Evolutionary conservation across 1,140 invertebrate species (phyloP).

Genomic region (Carcinoscorpius rotundicauda): DNA sequence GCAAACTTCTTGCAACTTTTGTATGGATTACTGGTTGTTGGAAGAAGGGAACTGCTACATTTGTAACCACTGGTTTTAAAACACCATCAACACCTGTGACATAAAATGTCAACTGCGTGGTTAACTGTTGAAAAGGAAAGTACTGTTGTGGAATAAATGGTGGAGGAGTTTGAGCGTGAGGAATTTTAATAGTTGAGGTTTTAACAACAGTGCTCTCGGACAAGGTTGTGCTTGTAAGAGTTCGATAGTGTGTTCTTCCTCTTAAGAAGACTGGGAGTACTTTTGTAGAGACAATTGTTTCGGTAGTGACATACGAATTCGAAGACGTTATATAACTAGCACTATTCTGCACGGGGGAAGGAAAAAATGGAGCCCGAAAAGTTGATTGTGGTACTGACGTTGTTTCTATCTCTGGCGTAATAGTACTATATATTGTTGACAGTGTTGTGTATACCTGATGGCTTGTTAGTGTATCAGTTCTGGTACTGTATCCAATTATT

Average conservation of each 20-base stretch:
- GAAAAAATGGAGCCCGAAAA: slow-evolving; percentile 3
- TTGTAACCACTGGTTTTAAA: slow-evolving; percentile 25
- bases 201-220: slow-evolving; percentile 72
- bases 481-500: slow-evolving; percentile 26
- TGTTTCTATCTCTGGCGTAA: slow-evolving; percentile 13
- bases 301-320: slow-evolving; percentile 53
- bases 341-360: slow-evolving; percentile 26
- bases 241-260: slow-evolving; percentile 77
- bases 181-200: slow-evolving; percentile 20
- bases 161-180: slow-evolving; percentile 45
- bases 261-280: slow-evolving; percentile 74
- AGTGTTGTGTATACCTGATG: slow-evolving; percentile 25
- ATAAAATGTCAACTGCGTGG: slow-evolving; percentile 25
- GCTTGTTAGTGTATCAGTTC: slow-evolving; percentile 27
- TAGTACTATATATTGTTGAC: slow-evolving; percentile 19
- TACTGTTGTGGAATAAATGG: slow-evolving; percentile 23
- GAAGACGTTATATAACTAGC: slow-evolving; percentile 17
- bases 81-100: slow-evolving; percentile 26
- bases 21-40: slow-evolving; percentile 20
- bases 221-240: slow-evolving; percentile 66
- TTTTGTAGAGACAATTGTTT: slow-evolving; percentile 75
- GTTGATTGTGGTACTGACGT: slow-evolving; percentile 12
- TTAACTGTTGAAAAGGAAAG: slow-evolving; percentile 20
- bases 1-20: slow-evolving; percentile 20
- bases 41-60: slow-evolving; percentile 23